phyloP scores from a whole-genome alignment of 2,113 vertebrate genomes.

The Engraulis encrasicolus region DNA sequence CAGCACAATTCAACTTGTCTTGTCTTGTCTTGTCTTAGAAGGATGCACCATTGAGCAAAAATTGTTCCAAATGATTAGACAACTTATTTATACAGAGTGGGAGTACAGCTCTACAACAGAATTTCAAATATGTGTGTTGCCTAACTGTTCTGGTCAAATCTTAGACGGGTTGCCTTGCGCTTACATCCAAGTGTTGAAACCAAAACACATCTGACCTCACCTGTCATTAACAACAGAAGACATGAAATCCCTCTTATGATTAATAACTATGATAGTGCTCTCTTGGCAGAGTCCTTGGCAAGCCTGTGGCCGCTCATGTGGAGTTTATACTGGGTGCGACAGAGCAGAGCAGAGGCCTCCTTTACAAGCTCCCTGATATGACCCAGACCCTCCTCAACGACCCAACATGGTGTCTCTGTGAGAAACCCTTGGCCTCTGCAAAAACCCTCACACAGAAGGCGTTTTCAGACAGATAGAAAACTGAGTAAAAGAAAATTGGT shows the following conservation, averaged over 20 bases:
- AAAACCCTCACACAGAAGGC: no score
- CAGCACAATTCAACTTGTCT: not conserved
- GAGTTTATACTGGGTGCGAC: not conserved
- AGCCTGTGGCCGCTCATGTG: not conserved
- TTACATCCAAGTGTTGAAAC: not conserved
- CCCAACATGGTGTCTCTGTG: not conserved
- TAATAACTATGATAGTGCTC: not conserved
- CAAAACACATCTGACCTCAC: not conserved
- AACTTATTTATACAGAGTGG: not conserved
- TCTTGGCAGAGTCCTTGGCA: not conserved
- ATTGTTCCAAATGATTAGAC: not conserved
- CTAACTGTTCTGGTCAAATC: not conserved
- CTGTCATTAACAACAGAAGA: not conserved
- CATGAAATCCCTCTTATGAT: not conserved
- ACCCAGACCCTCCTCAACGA: not conserved
- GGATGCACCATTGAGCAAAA: not conserved
- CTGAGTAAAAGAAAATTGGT: no score
- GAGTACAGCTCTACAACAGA: not conserved
- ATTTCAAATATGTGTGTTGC: not conserved
- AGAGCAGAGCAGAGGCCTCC: not conserved
- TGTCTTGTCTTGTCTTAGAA: not conserved
- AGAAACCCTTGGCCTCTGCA: not conserved
- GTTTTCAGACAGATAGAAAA: no score
- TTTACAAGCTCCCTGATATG: not conserved
- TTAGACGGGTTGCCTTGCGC: not conserved